Base-by-base conservation (phyloP, 2,888 invertebrate genomes). In the Ochropleura leucogaster region DNA sequence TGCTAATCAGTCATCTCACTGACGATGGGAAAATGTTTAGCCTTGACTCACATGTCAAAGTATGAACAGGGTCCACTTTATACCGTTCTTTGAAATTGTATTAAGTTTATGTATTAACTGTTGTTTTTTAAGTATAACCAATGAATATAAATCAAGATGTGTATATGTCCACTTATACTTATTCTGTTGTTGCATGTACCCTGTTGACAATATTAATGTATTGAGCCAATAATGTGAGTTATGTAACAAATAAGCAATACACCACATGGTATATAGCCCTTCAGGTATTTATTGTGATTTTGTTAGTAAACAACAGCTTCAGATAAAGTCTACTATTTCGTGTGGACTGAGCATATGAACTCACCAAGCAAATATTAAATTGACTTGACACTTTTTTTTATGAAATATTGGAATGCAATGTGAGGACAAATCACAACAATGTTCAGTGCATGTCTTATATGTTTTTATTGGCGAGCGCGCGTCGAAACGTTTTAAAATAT, bases 251-350 rank as follows among this genome's bases (percentile, higher is more conserved):
- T 46, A 80, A 20, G n/a, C 42, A 62, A 16, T n/a, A 0, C 16
- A 73, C 47, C 4, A 49, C 30, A 40, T 46, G 20, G 0, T 49
- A 40, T n/a, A 20, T 51, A 40, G 40, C 18, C 49, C 75, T 49
- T 63, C 53, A 49, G 18, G 75, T 49, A 53, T 20, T 55, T 62
- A 62, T 14, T 62, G 44, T 16, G 16, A 53, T 47, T 30, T 60
- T 77, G 53, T 60, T 77, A 40, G 67, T 62, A 55, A 77, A 82
- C 77, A 82, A 49, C 10, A 49, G 20, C 76, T 40, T 57, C 14
- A 30, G 0, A 60, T 20, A 59, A 1, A 20, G 14, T 30, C 8
- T 46, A 16, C 49, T 65, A 59, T n/a, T 14, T n/a, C n/a, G 44
- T 62, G 44, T 62, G 44, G 7, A 44, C 1, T 44, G 62, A 7